Percentiles rank a stretch among this genome's conserved stretches.
These are phyloP conservation scores for Nomada fucata DNA, from an alignment of 2,888 invertebrate species.

Conservation along the genomic window DNA sequence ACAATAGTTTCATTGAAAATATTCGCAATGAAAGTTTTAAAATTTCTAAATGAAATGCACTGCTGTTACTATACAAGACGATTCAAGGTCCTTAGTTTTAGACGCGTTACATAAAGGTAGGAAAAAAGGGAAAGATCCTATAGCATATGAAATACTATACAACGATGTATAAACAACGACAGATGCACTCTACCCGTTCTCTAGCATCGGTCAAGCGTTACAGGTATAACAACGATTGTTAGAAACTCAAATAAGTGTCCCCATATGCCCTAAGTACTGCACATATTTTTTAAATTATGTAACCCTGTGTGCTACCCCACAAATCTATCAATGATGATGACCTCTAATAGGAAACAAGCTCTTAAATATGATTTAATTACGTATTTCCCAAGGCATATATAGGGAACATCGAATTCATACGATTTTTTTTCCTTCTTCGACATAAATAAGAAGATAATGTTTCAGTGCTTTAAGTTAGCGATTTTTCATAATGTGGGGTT, in stretches of 20 bases:
- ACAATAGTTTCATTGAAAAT: background rate
- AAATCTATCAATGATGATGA: constrained; percentile 3
- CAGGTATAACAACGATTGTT: constrained; percentile 57
- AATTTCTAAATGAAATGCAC: constrained; percentile 20
- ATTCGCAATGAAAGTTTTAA: background rate
- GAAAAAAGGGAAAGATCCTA: constrained; percentile 24
- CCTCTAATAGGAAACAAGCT: background rate
- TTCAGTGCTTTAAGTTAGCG: constrained; percentile 11
- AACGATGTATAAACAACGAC: constrained; percentile 37
- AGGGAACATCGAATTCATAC: constrained; percentile 1
- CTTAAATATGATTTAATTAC: constrained; percentile 5
- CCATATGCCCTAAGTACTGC: constrained; percentile 44
- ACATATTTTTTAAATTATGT: constrained; percentile 40
- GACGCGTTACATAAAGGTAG: constrained; percentile 23
- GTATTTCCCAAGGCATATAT: background rate
- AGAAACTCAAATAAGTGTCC: constrained; percentile 52
- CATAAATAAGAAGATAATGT: constrained; percentile 5
- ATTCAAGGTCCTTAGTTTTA: constrained; percentile 44
- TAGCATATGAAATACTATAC: constrained; percentile 34
- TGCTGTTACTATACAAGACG: constrained; percentile 3
- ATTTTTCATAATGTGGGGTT: constrained; percentile 45
- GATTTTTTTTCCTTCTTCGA: background rate
- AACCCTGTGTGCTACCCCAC: constrained; percentile 23
- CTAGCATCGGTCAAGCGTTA: constrained; percentile 52
- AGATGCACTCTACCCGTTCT: constrained; percentile 48